Conservation (phyloP, 2,113 vertebrate genomes). For the Phylloscopus trochiloides region DNA sequence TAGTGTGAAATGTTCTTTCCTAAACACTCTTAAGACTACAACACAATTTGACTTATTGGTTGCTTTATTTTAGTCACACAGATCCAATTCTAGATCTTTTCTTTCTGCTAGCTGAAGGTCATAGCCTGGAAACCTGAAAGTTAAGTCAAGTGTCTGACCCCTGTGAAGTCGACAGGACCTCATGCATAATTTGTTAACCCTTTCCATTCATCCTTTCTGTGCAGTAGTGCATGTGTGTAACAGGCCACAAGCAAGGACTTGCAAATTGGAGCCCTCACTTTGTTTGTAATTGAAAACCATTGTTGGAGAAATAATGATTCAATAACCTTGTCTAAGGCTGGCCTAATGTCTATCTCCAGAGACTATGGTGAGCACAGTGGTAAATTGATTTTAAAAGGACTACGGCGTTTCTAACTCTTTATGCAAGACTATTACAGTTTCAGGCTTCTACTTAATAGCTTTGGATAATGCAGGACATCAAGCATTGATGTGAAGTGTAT, state of each 20-base stretch:
- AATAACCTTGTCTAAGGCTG: slow-evolving; percentile 21
- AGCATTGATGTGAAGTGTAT: not conserved
- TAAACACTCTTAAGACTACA: not conserved
- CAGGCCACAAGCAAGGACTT: not conserved
- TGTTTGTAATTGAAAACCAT: slow-evolving; percentile 41
- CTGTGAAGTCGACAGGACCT: not conserved
- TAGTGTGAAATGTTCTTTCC: not conserved
- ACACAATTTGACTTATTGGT: not conserved
- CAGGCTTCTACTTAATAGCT: slow-evolving; percentile 18
- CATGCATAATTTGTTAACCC: not conserved
- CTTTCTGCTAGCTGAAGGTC: not conserved
- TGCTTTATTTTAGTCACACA: not conserved
- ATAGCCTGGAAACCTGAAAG: not conserved
- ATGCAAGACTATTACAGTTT: slow-evolving; percentile 37
- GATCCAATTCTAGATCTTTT: not conserved
- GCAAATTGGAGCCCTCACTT: not conserved
- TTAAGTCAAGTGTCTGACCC: not conserved
- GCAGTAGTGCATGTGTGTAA: not conserved
- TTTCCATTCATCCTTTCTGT: not conserved
- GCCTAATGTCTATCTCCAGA: slow-evolving; percentile 22
- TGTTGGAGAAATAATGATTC: slow-evolving; percentile 31
- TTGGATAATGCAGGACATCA: not conserved
- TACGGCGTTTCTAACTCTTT: slow-evolving; percentile 24
- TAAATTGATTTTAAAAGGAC: slow-evolving; percentile 51
- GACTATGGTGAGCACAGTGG: not conserved